Evolutionary conservation across 2,888 invertebrate species (phyloP).

Genomic region (Hipparchia semele): DNA sequence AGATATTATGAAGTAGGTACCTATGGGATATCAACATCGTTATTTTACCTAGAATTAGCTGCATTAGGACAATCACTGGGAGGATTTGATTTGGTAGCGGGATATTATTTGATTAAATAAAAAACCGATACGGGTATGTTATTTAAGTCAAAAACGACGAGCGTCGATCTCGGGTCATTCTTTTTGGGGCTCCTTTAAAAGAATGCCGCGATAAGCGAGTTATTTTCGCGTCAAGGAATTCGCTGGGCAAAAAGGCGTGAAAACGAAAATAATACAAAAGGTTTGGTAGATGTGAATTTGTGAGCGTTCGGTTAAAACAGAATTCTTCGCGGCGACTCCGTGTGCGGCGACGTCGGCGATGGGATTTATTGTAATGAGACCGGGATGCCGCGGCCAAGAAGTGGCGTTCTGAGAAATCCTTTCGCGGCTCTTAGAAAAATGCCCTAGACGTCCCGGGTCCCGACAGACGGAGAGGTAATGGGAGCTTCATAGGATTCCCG

Average conservation of each 20-base stretch:
- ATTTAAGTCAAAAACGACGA: slow-evolving; percentile 72
- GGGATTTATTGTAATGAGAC: slow-evolving; percentile 80
- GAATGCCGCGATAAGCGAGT: slow-evolving; percentile 80
- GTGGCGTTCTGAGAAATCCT: slow-evolving; percentile 72
- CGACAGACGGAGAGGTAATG: slow-evolving; percentile 35
- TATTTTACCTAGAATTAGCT: neutral
- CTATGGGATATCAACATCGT: too few relatives aligned
- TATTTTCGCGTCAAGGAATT: slow-evolving; percentile 81
- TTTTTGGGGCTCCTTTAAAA: slow-evolving; percentile 77
- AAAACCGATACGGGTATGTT: slow-evolving; percentile 62
- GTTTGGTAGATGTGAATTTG: slow-evolving; percentile 79
- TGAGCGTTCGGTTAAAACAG: slow-evolving; percentile 82
- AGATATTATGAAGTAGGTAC: neutral
- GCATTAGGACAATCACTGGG: neutral
- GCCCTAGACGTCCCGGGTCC: slow-evolving; percentile 44
- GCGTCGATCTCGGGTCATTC: slow-evolving; percentile 62
- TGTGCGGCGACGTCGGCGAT: slow-evolving; percentile 80
- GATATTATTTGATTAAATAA: slow-evolving; percentile 60
- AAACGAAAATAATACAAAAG: slow-evolving; percentile 82
- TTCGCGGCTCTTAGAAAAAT: slow-evolving; percentile 73
- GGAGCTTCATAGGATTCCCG: slow-evolving; percentile 19
- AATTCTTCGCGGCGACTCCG: slow-evolving; percentile 81
- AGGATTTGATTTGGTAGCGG: slow-evolving; percentile 47
- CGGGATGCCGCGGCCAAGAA: slow-evolving; percentile 57
- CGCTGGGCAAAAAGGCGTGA: slow-evolving; percentile 81